Percentiles rank a stretch among this genome's conserved stretches.
Conservation (phyloP, 2,888 invertebrate genomes). For the Corbicula japonica region DNA sequence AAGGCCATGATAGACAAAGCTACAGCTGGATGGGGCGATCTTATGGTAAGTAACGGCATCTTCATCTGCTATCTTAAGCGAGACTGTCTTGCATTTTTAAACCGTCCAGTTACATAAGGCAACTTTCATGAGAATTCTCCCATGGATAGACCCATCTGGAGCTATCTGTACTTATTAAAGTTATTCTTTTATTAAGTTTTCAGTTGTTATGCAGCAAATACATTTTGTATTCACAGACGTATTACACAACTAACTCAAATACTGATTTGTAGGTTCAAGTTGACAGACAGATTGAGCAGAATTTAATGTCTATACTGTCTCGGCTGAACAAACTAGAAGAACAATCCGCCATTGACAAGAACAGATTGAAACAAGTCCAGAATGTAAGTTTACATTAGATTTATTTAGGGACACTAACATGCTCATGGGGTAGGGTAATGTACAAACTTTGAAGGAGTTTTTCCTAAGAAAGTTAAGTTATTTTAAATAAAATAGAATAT, state of each 20-base stretch:
- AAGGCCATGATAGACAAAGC: slow-evolving; percentile 77
- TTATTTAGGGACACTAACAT: background rate
- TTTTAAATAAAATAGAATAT: too few species aligned
- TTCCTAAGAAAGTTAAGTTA: too few species aligned
- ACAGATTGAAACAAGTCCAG: slow-evolving; percentile 70
- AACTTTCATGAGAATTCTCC: background rate
- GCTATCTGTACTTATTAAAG: too few species aligned
- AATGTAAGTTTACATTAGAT: slow-evolving; percentile 58
- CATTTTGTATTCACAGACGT: too few species aligned
- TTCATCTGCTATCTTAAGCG: too few species aligned
- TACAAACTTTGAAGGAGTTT: too few species aligned
- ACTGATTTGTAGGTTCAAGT: slow-evolving; percentile 78
- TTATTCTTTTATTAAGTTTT: too few species aligned
- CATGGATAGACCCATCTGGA: too few species aligned
- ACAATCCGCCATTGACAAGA: slow-evolving; percentile 64
- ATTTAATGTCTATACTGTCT: slow-evolving; percentile 67
- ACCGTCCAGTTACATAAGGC: background rate
- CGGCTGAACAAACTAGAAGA: slow-evolving; percentile 78
- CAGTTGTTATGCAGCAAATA: too few species aligned
- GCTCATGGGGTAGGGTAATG: too few species aligned
- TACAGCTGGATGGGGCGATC: slow-evolving; percentile 68
- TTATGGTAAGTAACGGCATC: slow-evolving; percentile 66
- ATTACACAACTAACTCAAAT: too few species aligned
- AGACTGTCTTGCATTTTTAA: too few species aligned
- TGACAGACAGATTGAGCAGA: slow-evolving; percentile 76